Base-by-base conservation (phyloP, 2,888 invertebrate genomes). In the Lasiommata megera region DNA sequence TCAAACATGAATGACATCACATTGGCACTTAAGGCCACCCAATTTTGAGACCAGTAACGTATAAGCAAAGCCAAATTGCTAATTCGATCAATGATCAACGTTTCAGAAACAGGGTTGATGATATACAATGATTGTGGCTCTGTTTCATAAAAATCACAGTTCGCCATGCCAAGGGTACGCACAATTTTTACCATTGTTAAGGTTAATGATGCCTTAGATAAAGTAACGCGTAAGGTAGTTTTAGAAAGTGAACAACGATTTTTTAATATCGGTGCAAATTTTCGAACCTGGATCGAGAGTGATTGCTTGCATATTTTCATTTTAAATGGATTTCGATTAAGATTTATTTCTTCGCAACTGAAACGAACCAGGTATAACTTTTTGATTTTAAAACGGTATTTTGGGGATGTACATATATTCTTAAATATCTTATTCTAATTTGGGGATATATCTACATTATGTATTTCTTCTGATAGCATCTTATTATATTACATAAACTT, bases 61-160 rank as follows among this genome's bases (percentile, higher is more conserved):
- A 9, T 31, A 6, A 6, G 31, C 3, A 31, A 31, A 31, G 7
- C 31, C 7, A 7, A 31, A 1, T 31, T 31, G 31, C 7, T 9
- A 31, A 31, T 31, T 23, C 23, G 31, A 31, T 31, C 31, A 9
- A 9, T 34, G 31, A 31, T 28, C 44, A 56, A 36, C 36, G 28
- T 46, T 31, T 54, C 29, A 38, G 58, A 58, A n/a, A n/a, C 34
- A 11, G 34, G 34, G 34, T 34, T 34, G 34, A 34, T 34, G 31
- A 14, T 31, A 41, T 12, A 53, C 31, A 46, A 46, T 5, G 38
- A 64, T 41, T 54, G 40, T 61, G 67, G 65, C 63, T 62, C 67
- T 67, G 67, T 63, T 43, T 64, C 66, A 68, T 68, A 68, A 64
- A 61, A 62, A 64, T 62, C 54, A 61, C 64, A 62, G 60, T 58